Evolutionary conservation across 2,888 invertebrate genomes (phyloP).

Genomic region (Brachypterus glaber): DNA sequence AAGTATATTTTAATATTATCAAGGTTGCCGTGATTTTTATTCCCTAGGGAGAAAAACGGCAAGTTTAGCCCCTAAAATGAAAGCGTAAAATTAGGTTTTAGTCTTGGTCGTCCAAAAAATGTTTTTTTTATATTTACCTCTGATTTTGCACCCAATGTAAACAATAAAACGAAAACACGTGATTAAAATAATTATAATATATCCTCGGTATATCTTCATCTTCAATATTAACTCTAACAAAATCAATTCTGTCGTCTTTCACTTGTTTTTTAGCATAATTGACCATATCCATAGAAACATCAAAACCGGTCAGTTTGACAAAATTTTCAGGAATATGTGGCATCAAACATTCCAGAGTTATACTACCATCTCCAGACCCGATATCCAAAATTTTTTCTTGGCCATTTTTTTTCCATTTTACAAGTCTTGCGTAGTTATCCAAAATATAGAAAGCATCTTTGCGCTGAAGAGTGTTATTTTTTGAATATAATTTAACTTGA

Average conservation of each 20-base stretch:
- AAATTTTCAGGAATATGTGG: slow-evolving; percentile 46
- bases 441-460: slow-evolving; percentile 55
- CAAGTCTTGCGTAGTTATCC: slow-evolving; percentile 49
- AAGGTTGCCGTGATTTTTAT: no score
- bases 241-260: slow-evolving; percentile 37
- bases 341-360: slow-evolving; percentile 47
- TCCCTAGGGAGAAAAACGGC: no score
- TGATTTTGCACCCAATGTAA: slow-evolving; percentile 64
- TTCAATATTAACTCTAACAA: slow-evolving; percentile 47
- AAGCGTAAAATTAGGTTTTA: no score
- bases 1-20: no score
- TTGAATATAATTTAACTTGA: slow-evolving; percentile 56
- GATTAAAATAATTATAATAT: slow-evolving; percentile 45
- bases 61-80: no score
- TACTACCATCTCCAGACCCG: slow-evolving; percentile 60
- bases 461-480: slow-evolving; percentile 58
- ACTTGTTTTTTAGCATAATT: slow-evolving; percentile 50
- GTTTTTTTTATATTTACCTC: slow-evolving; percentile 50
- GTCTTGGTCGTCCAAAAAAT: no score
- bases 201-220: slow-evolving; percentile 41
- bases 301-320: slow-evolving; percentile 51
- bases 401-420: slow-evolving; percentile 11
- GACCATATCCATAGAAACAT: slow-evolving; percentile 64
- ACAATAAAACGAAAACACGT: slow-evolving; percentile 60
- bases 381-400: slow-evolving; percentile 41